phyloP scores from a whole-genome alignment of 2,888 invertebrate species.

The Archaeoteleia sp. region DNA sequence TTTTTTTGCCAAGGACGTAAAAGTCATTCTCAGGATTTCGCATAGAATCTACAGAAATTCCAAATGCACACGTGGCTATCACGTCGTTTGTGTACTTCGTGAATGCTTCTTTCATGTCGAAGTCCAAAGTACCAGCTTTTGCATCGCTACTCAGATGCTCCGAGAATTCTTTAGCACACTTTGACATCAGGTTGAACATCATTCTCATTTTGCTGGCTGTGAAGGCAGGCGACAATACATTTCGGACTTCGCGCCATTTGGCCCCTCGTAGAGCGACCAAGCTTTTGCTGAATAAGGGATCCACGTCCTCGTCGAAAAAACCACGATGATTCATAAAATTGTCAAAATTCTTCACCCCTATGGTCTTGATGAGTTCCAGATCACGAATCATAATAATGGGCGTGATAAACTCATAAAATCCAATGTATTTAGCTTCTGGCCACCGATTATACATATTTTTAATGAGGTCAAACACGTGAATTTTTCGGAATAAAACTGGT shows the following conservation, averaged over 20 bases:
- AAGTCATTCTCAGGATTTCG: conserved; percentile 64
- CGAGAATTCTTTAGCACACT: conserved; percentile 64
- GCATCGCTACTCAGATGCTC: conserved; percentile 55
- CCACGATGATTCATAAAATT: conserved; percentile 60
- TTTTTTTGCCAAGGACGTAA: conserved; percentile 58
- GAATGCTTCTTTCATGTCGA: conserved; percentile 67
- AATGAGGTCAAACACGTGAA: conserved; percentile 7
- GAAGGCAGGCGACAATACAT: conserved; percentile 77
- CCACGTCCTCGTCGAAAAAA: conserved; percentile 44
- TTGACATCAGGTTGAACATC: conserved; percentile 76
- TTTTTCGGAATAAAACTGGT: conserved; percentile 9
- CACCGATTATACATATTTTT: conserved; percentile 36
- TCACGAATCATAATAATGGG: conserved; percentile 62
- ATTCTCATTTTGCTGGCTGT: conserved; percentile 78
- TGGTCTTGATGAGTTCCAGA: conserved; percentile 62
- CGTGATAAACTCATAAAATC: conserved; percentile 58
- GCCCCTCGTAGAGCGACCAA: conserved; percentile 68
- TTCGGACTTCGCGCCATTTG: conserved; percentile 76
- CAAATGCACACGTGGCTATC: conserved; percentile 65
- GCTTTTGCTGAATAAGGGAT: conserved; percentile 59
- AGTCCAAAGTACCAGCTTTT: conserved; percentile 11
- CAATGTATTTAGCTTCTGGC: conserved; percentile 54
- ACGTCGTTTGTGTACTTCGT: no score
- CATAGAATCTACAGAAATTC: conserved; percentile 63
- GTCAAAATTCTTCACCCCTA: conserved; percentile 63